phyloP scores from a whole-genome alignment of 35 echinoderm and acorn worm genomes.

The Anneissia japonica region DNA sequence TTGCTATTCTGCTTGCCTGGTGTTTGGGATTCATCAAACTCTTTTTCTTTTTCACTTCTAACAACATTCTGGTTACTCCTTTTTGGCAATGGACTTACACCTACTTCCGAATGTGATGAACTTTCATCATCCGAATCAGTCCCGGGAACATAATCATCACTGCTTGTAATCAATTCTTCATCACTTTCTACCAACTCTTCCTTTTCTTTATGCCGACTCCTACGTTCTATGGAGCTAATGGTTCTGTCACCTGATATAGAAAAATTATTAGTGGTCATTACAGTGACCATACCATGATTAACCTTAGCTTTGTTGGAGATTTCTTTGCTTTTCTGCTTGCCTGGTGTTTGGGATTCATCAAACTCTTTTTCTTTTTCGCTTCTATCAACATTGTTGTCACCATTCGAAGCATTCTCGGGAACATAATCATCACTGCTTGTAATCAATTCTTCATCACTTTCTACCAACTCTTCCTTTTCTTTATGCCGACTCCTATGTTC shows the following conservation, averaged over 20 bases:
- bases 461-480: no score
- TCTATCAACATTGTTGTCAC: background rate
- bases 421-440: no score
- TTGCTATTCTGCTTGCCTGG: background rate
- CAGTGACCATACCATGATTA: constrained; percentile 19
- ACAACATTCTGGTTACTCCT: background rate
- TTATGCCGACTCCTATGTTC: no score
- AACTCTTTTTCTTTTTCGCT: background rate
- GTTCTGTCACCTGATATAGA: constrained; percentile 35
- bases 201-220: no score
- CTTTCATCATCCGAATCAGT: background rate
- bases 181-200: no score
- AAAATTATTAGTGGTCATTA: constrained; percentile 40
- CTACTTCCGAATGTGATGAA: background rate
- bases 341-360: background rate
- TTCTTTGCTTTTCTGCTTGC: background rate
- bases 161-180: no score
- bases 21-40: background rate
- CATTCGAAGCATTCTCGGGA: no score
- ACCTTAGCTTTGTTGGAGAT: background rate
- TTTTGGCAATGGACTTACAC: background rate
- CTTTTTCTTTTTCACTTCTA: background rate
- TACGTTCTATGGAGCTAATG: no score
- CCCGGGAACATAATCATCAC: no score
- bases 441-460: no score